A percentile compares a stretch with the other conserved stretches of the same genome.
phyloP scores from a whole-genome alignment of 2,888 invertebrate species.

The Chaetogeoica ovagalla region DNA sequence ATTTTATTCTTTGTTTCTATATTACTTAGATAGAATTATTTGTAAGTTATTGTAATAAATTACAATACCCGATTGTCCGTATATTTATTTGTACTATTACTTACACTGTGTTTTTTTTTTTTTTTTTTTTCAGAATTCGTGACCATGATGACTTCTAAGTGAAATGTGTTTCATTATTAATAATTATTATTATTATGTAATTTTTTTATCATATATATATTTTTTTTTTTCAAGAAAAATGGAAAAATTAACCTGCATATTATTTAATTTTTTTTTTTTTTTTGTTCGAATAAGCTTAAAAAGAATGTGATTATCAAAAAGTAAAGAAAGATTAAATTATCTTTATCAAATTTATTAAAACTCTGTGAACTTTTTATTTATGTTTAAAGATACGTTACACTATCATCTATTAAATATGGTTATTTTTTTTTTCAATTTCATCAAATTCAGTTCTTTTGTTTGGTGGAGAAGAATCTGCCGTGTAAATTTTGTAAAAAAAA shows the following conservation, averaged over 20 bases:
- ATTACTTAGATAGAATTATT: conserved; percentile 33
- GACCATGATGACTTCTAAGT: conserved; percentile 99
- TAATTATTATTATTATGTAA: conserved; percentile 49
- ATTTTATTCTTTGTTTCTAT: conserved; percentile 18
- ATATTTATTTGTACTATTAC: neutral
- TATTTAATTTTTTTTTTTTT: conserved; percentile 43
- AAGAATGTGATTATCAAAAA: conserved; percentile 45
- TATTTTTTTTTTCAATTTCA: conserved; percentile 48
- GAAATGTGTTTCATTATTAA: conserved; percentile 62
- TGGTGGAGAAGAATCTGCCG: conserved; percentile 30
- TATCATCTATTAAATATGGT: conserved; percentile 46
- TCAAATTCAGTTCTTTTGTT: conserved; percentile 44
- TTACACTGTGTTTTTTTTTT: conserved; percentile 55
- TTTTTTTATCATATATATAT: conserved; percentile 39
- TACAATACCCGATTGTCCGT: neutral
- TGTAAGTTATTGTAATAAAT: conserved; percentile 20
- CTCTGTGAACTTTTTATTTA: conserved; percentile 49
- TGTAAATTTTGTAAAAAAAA: conserved; percentile 52
- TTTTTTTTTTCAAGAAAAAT: conserved; percentile 31
- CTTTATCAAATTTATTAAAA: conserved; percentile 46
- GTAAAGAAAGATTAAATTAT: conserved; percentile 45
- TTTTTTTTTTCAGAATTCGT: conserved; percentile 83
- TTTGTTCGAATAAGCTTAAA: conserved; percentile 49
- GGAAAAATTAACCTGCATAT: conserved; percentile 50
- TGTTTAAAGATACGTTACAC: conserved; percentile 43